phyloP scores from a whole-genome alignment of 2,888 invertebrate genomes.

The Apodemia zela region DNA sequence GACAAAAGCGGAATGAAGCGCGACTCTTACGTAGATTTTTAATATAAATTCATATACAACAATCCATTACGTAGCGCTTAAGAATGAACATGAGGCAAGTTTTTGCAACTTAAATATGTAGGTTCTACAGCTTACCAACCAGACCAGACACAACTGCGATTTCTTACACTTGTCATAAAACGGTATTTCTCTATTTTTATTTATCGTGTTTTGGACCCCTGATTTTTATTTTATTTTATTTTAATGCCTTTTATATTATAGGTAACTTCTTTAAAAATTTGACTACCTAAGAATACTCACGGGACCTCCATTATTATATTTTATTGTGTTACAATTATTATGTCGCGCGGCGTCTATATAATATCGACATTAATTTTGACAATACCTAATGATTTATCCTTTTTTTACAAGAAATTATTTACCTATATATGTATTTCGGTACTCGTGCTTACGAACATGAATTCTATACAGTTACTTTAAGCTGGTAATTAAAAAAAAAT shows the following conservation, averaged over 20 bases:
- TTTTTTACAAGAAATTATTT: not conserved
- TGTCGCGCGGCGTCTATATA: conserved; percentile 62
- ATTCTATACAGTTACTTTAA: not conserved
- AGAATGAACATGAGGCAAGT: not conserved
- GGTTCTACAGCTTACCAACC: not conserved
- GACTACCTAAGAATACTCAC: conserved; percentile 72
- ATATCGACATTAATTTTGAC: conserved; percentile 29
- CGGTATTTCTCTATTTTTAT: conserved; percentile 22
- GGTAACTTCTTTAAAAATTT: conserved; percentile 73
- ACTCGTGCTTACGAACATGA: not conserved
- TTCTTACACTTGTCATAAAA: conserved; percentile 1
- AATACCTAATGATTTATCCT: conserved; percentile 10
- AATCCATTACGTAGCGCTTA: not conserved
- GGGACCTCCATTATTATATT: conserved; percentile 59
- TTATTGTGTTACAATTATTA: conserved; percentile 49
- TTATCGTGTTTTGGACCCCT: conserved; percentile 62
- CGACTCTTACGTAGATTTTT: not conserved
- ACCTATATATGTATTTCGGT: not conserved
- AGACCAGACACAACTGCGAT: not conserved
- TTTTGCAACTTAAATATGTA: not conserved
- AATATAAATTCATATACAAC: not conserved
- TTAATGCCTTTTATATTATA: conserved; percentile 76
- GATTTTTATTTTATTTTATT: conserved; percentile 63
- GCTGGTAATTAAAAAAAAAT: too few species aligned
- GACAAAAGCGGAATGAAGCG: not conserved